Percentiles rank a stretch among this genome's conserved stretches.
These are phyloP conservation scores for Crioceris asparagi DNA, from an alignment of 2,888 invertebrate genomes.

Conservation along the genomic window DNA sequence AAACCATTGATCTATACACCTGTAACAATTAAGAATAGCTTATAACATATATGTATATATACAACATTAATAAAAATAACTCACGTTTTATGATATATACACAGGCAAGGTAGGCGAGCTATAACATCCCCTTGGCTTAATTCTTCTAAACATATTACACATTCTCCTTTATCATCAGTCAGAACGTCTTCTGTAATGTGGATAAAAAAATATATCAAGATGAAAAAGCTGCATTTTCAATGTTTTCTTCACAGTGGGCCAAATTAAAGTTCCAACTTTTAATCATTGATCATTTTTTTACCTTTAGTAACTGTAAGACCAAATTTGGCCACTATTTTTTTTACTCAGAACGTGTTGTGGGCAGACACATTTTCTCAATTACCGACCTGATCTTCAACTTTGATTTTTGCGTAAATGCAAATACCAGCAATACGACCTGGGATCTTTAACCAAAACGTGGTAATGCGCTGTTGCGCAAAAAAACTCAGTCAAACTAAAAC, in stretches of 20 bases:
- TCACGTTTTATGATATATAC: conserved; percentile 98
- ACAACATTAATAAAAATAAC: conserved; percentile 14
- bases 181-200: conserved; percentile 85
- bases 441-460: no score
- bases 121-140: conserved; percentile 91
- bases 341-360: no score
- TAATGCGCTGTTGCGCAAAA: no score
- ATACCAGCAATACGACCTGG: no score
- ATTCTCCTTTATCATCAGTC: conserved; percentile 94
- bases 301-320: no score
- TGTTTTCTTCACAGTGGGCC: not conserved
- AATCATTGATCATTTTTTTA: not conserved
- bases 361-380: no score
- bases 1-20: conserved; percentile 99
- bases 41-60: not conserved
- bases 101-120: conserved; percentile 96
- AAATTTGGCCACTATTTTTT: no score
- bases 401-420: no score
- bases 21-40: conserved; percentile 39
- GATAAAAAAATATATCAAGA: conserved; percentile 9
- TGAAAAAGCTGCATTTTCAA: not conserved
- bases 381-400: no score
- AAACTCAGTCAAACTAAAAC: no score
- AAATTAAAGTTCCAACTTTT: not conserved
- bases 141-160: conserved; percentile 98